Evolutionary conservation across 2,888 invertebrate species (phyloP), one percentile per base, ranked within the genome.

Genomic region (Mactromeris polynyma): DNA sequence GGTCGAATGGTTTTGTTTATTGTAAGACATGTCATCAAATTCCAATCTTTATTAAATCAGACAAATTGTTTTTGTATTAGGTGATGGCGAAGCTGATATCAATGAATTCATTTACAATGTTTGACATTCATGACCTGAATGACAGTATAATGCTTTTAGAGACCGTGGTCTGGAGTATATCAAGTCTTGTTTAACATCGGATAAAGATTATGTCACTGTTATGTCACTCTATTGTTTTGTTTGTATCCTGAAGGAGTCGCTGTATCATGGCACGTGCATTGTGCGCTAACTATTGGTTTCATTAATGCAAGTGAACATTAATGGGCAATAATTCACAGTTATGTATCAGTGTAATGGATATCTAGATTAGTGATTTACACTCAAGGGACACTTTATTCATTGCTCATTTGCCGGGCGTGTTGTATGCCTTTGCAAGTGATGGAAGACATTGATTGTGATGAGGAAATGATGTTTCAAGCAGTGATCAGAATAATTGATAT

Each of bases 91-190:
- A 31, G 36, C 58, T 51, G 81, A 54, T 81, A 81, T 36, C 58
- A 38, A 58, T 58, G 26, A 9, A 31, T 54, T 64, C 38, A 19
- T 81, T 81, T 81, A 58, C 58, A 81, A 81, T 26, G n/a, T 58
- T 51, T 81, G 81, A 81, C 81, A 81, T 81, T 81, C 11, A 36
- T 54, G 31, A 58, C 36, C 19, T 58, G 54, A 58, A 54, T 31
- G 64, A 54, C 38, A 81, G 17, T 17, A n/a, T 36, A 81, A 81
- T 81, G 58, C 81, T 81, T 81, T 81, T 51, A 81, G 54, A 54
- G 19, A 31, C 7, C 3, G 33, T n/a, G n/a, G 31, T 81, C 81
- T 81, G 81, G 33, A 36, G n/a, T 54, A 14, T 58, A 36, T 81
- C 81, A 81, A 7, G 26, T 14, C 21, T 21, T 58, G 26, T 58